Conservation (phyloP, 2,888 invertebrate species). For the Scaptomyza flava region DNA sequence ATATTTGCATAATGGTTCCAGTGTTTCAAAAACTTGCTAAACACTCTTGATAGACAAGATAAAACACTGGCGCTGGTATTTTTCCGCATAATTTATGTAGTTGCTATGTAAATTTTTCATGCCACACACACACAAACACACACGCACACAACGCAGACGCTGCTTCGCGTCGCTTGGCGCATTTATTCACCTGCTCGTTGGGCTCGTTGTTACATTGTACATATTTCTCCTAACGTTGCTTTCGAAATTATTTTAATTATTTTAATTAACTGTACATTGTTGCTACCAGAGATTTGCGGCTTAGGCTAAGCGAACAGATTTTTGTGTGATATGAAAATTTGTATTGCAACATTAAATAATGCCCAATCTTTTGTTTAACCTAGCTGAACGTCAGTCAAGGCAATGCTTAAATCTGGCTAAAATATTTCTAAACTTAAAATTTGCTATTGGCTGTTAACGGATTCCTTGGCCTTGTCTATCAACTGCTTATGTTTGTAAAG, state of each 20-base stretch:
- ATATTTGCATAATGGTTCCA: slow-evolving; percentile 80
- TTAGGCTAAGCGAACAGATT: slow-evolving; percentile 21
- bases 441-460: too few species aligned
- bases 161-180: slow-evolving; percentile 11
- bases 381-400: not conserved
- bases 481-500: not conserved
- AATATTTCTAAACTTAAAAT: too few species aligned
- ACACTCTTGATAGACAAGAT: slow-evolving; percentile 80
- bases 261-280: slow-evolving; percentile 67
- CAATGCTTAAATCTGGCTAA: too few species aligned
- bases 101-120: slow-evolving; percentile 60
- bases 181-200: slow-evolving; percentile 47
- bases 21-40: slow-evolving; percentile 79
- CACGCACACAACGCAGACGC: too few species aligned
- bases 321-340: not conserved
- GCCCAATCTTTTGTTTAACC: not conserved
- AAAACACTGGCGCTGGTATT: slow-evolving; percentile 74
- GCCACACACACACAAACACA: slow-evolving; percentile 14
- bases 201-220: slow-evolving; percentile 1
- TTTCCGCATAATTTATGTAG: slow-evolving; percentile 77
- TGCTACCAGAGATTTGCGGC: slow-evolving; percentile 47
- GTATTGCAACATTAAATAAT: not conserved
- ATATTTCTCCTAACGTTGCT: slow-evolving; percentile 1
- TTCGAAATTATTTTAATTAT: slow-evolving; percentile 58
- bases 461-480: too few species aligned